Evolutionary conservation across 1,140 invertebrate genomes (phyloP).

Genomic region (Drosophila punjabiensis): DNA sequence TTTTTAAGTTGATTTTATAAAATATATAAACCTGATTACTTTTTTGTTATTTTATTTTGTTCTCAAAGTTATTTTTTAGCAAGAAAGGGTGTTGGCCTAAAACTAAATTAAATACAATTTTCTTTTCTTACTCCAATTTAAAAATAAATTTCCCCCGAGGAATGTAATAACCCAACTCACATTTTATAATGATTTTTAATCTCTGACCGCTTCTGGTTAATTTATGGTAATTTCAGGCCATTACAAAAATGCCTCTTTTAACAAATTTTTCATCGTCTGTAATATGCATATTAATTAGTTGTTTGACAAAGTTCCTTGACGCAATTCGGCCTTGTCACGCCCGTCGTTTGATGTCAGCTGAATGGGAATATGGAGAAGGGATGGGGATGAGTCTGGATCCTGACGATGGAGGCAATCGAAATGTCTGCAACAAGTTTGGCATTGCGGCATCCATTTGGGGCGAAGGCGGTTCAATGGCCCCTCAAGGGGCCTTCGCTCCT

Average conservation of each 20-base stretch:
- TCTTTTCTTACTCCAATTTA: too few relatives aligned
- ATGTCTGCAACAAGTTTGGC: constrained; percentile 40
- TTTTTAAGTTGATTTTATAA: too few relatives aligned
- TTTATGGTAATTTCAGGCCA: constrained; percentile 63
- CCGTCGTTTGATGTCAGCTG: constrained; percentile 26
- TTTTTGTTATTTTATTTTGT: too few relatives aligned
- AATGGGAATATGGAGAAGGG: too few relatives aligned
- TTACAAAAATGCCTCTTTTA: constrained; percentile 28
- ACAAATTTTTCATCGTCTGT: constrained; percentile 18
- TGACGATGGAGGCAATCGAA: constrained; percentile 7
- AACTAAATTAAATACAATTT: too few relatives aligned
- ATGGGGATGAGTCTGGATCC: background rate
- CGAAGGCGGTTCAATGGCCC: constrained; percentile 41
- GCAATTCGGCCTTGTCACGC: constrained; percentile 37
- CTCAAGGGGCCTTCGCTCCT: constrained; percentile 18
- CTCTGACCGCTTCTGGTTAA: background rate
- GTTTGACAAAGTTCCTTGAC: constrained; percentile 39
- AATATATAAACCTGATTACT: too few relatives aligned
- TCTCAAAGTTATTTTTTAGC: too few relatives aligned
- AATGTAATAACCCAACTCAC: background rate
- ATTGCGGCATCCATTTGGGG: constrained; percentile 21
- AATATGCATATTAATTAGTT: constrained; percentile 64
- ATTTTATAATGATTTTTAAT: background rate
- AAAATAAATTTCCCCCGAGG: background rate
- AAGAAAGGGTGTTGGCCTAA: too few relatives aligned